Evolutionary conservation across 2,113 vertebrate species (phyloP), one percentile per base, ranked within the genome.

Genomic region (Pteruthius melanotis): DNA sequence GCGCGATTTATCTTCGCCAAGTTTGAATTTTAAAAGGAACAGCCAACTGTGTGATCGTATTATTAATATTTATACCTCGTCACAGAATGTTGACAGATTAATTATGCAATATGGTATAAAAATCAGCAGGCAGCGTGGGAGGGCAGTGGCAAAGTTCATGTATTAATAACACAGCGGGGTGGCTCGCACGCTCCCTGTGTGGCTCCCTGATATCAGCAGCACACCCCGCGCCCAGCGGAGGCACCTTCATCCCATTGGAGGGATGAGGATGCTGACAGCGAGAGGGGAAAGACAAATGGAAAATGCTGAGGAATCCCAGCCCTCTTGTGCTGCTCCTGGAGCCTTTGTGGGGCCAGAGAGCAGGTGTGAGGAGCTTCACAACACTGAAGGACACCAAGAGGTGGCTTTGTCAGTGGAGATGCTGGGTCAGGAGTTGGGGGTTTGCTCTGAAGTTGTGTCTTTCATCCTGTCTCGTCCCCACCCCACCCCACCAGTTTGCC

Each of bases 11-110:
- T 97, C 97, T 98, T 95, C 23, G 92, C 76, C 8, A 92, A 50
- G 39, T 95, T 94, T 92, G 97, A 96, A 97, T 97, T 97, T 97
- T 98, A 98, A 98, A 98, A 97, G 97, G 96, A 98, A 97, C 94
- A 98, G 96, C 95, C 97, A 91, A 97, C 97, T 95, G 96, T 98
- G 95, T 97, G 97, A 97, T 98, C 94, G 35, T 91, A 97, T 97
- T 97, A 98, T 98, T 98, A 98, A 98, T 98, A 98, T 98, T 98
- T 98, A 98, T 98, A 96, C 96, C 93, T 96, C 96, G 96, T 97
- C 98, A 98, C 94, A 49, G 94, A 97, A 98, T 98, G 98, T 98
- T 98, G 98, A 98, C 97, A 97, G 98, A 98, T 98, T 98, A 98
- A 98, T 98, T 98, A 98, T 98, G 98, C 97, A 98, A 97, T 90